Percentiles rank a stretch among this genome's conserved stretches.
Conservation (phyloP, 2,113 vertebrate genomes). For the Callithrix jacchus region DNA sequence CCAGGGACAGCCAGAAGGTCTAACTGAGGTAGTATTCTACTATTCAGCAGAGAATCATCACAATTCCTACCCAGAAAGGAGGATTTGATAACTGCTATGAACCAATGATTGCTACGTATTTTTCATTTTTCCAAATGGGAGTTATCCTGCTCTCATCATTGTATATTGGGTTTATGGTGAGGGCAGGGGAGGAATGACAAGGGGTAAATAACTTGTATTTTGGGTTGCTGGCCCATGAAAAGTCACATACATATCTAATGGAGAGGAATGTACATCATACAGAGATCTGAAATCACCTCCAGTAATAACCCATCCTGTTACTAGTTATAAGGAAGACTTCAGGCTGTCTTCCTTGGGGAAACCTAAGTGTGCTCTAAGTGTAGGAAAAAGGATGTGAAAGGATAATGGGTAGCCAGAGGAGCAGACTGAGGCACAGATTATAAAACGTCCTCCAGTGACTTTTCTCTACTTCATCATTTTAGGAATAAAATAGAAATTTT, state of each 20-base stretch:
- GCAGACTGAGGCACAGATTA: background rate
- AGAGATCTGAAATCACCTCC: background rate
- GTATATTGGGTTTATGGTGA: background rate
- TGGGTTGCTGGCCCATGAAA: background rate
- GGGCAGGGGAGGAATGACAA: background rate
- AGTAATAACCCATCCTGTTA: background rate
- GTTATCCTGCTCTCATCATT: background rate
- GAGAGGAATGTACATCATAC: background rate
- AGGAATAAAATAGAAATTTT: constrained; percentile 9
- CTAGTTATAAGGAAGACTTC: background rate
- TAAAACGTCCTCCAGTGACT: background rate
- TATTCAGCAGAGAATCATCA: background rate
- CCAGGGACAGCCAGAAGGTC: background rate
- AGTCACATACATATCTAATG: background rate
- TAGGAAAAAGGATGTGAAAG: background rate
- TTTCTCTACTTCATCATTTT: background rate
- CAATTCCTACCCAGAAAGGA: background rate
- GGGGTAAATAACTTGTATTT: background rate
- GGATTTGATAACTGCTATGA: background rate
- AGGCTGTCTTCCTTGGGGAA: background rate
- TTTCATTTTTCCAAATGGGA: constrained; percentile 26
- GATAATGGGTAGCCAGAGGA: background rate
- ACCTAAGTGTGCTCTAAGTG: background rate
- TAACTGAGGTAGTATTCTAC: background rate
- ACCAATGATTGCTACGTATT: background rate